These are phyloP conservation scores for Himalopsyche japonica DNA, from an alignment of 2,888 invertebrate species.

Conservation along the genomic window DNA sequence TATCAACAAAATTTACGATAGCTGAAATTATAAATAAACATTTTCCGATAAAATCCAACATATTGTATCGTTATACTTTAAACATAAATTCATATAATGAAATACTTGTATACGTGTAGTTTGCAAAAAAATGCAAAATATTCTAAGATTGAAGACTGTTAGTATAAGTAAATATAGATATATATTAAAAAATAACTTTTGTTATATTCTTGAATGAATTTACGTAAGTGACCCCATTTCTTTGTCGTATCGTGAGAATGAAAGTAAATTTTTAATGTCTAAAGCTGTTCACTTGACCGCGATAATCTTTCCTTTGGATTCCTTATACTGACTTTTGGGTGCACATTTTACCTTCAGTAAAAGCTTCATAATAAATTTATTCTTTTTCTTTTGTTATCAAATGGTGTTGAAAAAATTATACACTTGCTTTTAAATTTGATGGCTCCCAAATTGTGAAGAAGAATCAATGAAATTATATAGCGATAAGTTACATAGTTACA, in stretches of 20 bases:
- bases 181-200: too few relatives aligned
- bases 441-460: neutral
- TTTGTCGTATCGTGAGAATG: neutral
- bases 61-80: too few relatives aligned
- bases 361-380: neutral
- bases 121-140: too few relatives aligned
- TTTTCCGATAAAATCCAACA: too few relatives aligned
- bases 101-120: too few relatives aligned
- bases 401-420: neutral
- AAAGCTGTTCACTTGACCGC: neutral
- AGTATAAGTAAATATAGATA: too few relatives aligned
- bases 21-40: too few relatives aligned
- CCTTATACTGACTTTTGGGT: neutral
- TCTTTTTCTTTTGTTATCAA: neutral
- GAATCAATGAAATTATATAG: too few relatives aligned
- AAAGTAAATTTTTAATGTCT: neutral
- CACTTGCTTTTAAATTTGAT: neutral
- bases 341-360: neutral
- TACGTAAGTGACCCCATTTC: neutral
- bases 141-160: too few relatives aligned
- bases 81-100: too few relatives aligned
- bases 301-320: neutral
- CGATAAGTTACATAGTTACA: too few relatives aligned
- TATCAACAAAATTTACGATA: too few relatives aligned
- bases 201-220: neutral